Evolutionary conservation across 2,888 invertebrate genomes (phyloP), one percentile per base, ranked within the genome.

Genomic region (Hartigia nigra): DNA sequence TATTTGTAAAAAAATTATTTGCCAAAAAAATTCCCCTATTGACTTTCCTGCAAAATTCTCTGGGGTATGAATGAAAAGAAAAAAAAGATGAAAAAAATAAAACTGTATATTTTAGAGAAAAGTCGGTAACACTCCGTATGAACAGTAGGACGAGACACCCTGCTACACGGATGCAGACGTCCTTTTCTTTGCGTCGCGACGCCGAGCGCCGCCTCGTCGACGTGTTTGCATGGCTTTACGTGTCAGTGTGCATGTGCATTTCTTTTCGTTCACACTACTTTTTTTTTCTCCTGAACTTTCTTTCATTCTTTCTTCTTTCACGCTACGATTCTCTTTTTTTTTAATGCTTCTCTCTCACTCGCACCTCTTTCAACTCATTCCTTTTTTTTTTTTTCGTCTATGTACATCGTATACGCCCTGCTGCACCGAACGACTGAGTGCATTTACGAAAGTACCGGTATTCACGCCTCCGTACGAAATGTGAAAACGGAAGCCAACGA

Each of bases 81-180:
- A 34, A 3, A 4, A 34, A 23, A n/a, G n/a, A n/a, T n/a, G n/a
- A n/a, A 55, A 23, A 39, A 23, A 1, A 35, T 5, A 5, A 35
- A 5, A 1, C 23, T 2, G 14, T 87, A 86, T 85, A 87, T 88
- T 88, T 87, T 85, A 86, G 84, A 82, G 0, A 84, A 87, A 88
- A 85, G 86, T 55, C 9, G 85, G 86, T 83, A 84, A 86, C 84
- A 86, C 87, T 83, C 84, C 85, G 82, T 84, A 83, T 82, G 85
- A 86, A 87, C 85, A 88, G 89, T 86, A 79, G 81, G 85, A 84
- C 84, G 84, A 88, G 88, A 88, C 88, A 82, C 85, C 86, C 85
- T 81, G 85, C 85, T 85, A 88, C 87, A 88, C 88, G 80, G 82
- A 81, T 84, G 83, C 84, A 85, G 83, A 85, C 85, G 83, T 83